Evolutionary conservation across 1,140 invertebrate species (phyloP).

Genomic region (Cataglyphis hispanica): DNA sequence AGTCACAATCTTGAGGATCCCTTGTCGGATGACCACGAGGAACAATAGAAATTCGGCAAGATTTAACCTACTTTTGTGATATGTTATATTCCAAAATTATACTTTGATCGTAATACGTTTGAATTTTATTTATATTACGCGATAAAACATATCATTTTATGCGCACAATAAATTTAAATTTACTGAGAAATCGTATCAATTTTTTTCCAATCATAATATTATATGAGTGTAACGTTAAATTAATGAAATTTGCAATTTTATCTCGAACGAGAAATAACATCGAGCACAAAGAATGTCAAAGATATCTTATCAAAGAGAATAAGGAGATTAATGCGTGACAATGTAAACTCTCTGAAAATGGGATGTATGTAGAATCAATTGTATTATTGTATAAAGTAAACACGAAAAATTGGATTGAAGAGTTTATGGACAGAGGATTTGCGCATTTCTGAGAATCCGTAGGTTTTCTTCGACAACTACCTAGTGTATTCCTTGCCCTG

Average conservation of each 20-base stretch:
- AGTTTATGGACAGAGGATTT: neutral
- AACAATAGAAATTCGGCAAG: constrained; percentile 17
- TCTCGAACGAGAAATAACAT: neutral
- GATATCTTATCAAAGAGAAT: neutral
- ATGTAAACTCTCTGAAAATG: neutral
- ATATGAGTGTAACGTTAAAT: neutral
- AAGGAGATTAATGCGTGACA: neutral
- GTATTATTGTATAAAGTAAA: neutral
- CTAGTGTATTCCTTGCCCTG: constrained; percentile 8
- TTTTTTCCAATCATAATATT: neutral
- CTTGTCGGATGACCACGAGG: neutral
- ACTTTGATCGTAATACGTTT: neutral
- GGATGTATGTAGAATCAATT: neutral
- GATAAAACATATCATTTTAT: neutral
- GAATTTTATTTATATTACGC: neutral
- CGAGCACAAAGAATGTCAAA: neutral
- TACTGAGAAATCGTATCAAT: neutral
- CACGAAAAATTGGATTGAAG: neutral
- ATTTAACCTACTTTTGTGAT: neutral
- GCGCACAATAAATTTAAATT: neutral
- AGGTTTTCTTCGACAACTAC: neutral
- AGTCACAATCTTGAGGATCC: constrained; percentile 16
- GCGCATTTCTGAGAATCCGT: neutral
- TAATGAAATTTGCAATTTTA: neutral
- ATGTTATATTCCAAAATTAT: neutral